Evolutionary conservation across 2,888 invertebrate genomes (phyloP).

Genomic region (Caenorhabditis plicata): DNA sequence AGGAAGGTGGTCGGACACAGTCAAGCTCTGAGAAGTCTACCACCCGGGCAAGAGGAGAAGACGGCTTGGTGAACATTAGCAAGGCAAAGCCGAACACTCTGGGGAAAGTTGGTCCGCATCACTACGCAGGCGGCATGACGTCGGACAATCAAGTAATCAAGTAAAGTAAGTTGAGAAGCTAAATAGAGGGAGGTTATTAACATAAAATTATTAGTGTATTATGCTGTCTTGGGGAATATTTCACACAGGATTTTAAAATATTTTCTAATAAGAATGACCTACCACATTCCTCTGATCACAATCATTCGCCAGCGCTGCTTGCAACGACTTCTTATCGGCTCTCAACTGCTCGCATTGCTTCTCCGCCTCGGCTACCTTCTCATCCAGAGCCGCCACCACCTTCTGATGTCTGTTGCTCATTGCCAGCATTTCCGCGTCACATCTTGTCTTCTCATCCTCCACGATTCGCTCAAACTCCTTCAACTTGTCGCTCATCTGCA

Average conservation of each 20-base stretch:
- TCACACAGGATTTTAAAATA: not conserved
- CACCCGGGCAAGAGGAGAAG: too few species aligned
- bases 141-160: too few species aligned
- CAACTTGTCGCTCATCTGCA: slow-evolving; percentile 31
- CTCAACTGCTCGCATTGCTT: slow-evolving; percentile 37
- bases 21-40: too few species aligned
- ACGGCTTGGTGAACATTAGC: too few species aligned
- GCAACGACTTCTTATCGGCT: slow-evolving; percentile 38
- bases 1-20: too few species aligned
- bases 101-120: too few species aligned
- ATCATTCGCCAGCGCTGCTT: slow-evolving; percentile 44
- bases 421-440: slow-evolving; percentile 37
- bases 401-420: slow-evolving; percentile 42
- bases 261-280: slow-evolving; percentile 10
- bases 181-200: too few species aligned
- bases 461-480: slow-evolving; percentile 34
- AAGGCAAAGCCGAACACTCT: too few species aligned
- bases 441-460: slow-evolving; percentile 33
- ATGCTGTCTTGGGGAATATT: too few species aligned
- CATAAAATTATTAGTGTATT: too few species aligned
- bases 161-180: too few species aligned
- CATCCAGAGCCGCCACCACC: slow-evolving; percentile 37
- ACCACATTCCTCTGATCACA: slow-evolving; percentile 48
- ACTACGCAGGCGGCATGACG: too few species aligned
- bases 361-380: slow-evolving; percentile 39